A percentile compares a stretch with the other conserved stretches of the same genome.
Conservation (phyloP, 2,888 invertebrate genomes). For the Thecocarcelia acutangulata region DNA sequence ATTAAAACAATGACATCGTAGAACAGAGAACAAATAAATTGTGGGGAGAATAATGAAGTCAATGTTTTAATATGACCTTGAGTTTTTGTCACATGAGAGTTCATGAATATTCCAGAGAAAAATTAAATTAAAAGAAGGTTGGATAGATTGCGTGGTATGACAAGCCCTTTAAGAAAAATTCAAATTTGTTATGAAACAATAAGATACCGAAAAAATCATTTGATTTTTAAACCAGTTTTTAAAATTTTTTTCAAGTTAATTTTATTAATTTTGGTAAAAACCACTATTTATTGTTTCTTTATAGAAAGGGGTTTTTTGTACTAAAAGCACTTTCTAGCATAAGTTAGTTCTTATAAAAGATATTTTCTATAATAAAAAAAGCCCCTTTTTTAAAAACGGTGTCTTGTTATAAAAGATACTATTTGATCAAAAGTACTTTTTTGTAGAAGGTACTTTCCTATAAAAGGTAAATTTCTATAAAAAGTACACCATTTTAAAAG, state of each 20-base stretch:
- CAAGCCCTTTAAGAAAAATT: background rate
- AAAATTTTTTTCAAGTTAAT: no score
- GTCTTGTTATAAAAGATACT: background rate
- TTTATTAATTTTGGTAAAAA: no score
- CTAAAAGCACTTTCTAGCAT: no score
- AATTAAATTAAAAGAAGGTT: background rate
- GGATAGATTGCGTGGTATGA: background rate
- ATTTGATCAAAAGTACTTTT: conserved; percentile 1
- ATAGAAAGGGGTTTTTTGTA: background rate
- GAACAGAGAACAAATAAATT: background rate
- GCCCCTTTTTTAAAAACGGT: background rate
- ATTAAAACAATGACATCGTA: conserved; percentile 51
- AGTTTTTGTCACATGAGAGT: conserved; percentile 31
- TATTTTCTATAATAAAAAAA: background rate
- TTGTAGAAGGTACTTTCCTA: no score
- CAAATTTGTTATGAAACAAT: background rate
- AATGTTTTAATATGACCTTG: conserved; percentile 64
- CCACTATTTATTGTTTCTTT: no score
- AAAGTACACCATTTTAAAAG: no score
- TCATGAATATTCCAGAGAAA: conserved; percentile 8
- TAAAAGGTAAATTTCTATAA: background rate
- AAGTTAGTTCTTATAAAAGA: no score
- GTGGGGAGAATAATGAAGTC: conserved; percentile 32
- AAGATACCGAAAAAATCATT: background rate
- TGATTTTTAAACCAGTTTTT: no score